Evolutionary conservation across 2,797 vertebrate genomes (phyloP), one percentile per base, ranked within the genome.

Genomic region (Hippopotamyrus pictus): DNA sequence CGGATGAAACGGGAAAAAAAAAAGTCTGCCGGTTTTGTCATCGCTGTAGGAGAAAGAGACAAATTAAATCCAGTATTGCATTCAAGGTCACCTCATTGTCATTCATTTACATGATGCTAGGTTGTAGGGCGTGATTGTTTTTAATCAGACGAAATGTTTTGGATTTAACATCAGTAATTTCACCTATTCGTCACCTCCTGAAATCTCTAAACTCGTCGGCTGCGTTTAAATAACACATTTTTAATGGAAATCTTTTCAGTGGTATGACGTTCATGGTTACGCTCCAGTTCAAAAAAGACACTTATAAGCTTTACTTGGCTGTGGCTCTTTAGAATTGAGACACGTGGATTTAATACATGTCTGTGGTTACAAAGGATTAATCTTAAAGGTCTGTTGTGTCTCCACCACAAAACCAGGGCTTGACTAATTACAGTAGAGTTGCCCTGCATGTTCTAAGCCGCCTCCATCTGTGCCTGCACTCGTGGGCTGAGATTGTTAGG

Each of bases 81-180:
- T 79, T 44, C 73, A 79, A 19, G 33, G 37, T 79, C 33, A 79
- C 73, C 5, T 79, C 65, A 69, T 2, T 44, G 73, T 44, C 73
- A 19, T 79, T 79, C 33, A 44, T 19, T 41, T 44, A 44, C 73
- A 79, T 19, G 73, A 79, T 79, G 73, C 73, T 41, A 9, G 17
- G 17, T 44, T 79, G 73, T 6, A 37, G 73, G 37, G 14, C 37
- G 44, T 48, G 79, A 59, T 48, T 90, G 89, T 79, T 90, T 91
- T 90, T 87, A 89, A 91, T 91, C 83, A 86, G 48, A 88, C 89
- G 22, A 87, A 89, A 87, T 90, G 82, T 73, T 88, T 83, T 59
- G 88, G 88, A 83, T 88, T 88, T 88, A 82, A 83, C 7, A 83
- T 46, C 86, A 88, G 54, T 2, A 44, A 51, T 89, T 69, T 65